Evolutionary conservation across 2,888 invertebrate species (phyloP).

Genomic region (Neoscelio sp.): DNA sequence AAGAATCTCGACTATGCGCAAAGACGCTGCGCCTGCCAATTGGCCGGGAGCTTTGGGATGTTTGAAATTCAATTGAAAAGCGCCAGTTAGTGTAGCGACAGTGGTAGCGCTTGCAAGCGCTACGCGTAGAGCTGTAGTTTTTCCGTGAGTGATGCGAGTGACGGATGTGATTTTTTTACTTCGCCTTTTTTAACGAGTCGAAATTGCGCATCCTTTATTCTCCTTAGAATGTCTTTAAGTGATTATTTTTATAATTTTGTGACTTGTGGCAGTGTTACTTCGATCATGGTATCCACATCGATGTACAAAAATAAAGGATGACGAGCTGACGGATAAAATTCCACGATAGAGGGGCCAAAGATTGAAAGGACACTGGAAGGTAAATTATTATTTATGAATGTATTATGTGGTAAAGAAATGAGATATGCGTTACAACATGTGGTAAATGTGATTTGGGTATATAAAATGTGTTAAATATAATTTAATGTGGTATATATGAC

Average conservation of each 20-base stretch:
- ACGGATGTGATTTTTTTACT: slow-evolving; percentile 49
- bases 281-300: too few relatives aligned
- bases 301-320: slow-evolving; percentile 64
- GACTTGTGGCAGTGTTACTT: slow-evolving; percentile 40
- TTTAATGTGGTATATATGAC: too few relatives aligned
- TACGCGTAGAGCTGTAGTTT: slow-evolving; percentile 77
- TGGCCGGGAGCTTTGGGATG: slow-evolving; percentile 68
- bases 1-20: slow-evolving; percentile 29
- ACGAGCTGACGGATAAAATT: slow-evolving; percentile 79
- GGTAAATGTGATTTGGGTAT: too few relatives aligned
- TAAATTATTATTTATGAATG: too few relatives aligned
- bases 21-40: slow-evolving; percentile 25
- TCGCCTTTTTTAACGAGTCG: slow-evolving; percentile 33
- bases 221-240: slow-evolving; percentile 13
- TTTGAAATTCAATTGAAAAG: slow-evolving; percentile 80
- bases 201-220: slow-evolving; percentile 1
- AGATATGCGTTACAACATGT: too few relatives aligned
- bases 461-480: too few relatives aligned
- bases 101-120: slow-evolving; percentile 77
- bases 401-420: too few relatives aligned
- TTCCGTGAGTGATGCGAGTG: slow-evolving; percentile 63
- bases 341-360: slow-evolving; percentile 71
- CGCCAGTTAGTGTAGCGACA: slow-evolving; percentile 81
- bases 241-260: slow-evolving; percentile 22
- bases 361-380: slow-evolving; percentile 73